A percentile compares a stretch with the other conserved stretches of the same genome.
phyloP scores from a whole-genome alignment of 1,140 invertebrate species.

The Leptonema lineaticorne region DNA sequence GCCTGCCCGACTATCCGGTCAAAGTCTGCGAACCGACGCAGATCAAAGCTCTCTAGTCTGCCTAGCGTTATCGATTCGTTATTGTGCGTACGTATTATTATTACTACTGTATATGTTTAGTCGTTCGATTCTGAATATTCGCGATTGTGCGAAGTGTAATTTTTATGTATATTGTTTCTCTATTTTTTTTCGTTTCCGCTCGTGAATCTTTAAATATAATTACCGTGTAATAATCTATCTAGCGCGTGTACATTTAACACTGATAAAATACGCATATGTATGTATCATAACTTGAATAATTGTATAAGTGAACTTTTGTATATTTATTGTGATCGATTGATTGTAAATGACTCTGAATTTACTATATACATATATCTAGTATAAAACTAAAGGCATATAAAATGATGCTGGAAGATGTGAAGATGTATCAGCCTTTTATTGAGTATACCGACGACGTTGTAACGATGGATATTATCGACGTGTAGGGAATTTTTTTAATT shows the following conservation, averaged over 20 bases:
- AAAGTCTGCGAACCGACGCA: constrained; percentile 29
- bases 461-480: no score
- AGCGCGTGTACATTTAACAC: constrained; percentile 38
- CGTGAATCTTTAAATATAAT: no score
- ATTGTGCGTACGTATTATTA: no score
- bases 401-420: neutral
- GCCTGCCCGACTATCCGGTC: constrained; percentile 31
- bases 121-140: neutral
- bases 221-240: no score
- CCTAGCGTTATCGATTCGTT: no score
- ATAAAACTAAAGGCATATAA: no score
- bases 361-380: no score
- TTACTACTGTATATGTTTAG: constrained; percentile 21
- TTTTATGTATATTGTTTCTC: no score
- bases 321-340: constrained; percentile 27
- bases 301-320: constrained; percentile 27
- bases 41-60: constrained; percentile 43
- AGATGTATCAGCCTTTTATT: constrained; percentile 33
- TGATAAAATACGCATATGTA: no score
- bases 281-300: no score
- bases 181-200: constrained; percentile 24
- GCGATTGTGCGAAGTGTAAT: constrained; percentile 7
- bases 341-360: neutral
- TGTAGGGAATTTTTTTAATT: constrained; percentile 35
- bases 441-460: constrained; percentile 40